These are phyloP conservation scores for Pheosia tremula DNA, from an alignment of 2,888 invertebrate genomes.

Conservation along the genomic window DNA sequence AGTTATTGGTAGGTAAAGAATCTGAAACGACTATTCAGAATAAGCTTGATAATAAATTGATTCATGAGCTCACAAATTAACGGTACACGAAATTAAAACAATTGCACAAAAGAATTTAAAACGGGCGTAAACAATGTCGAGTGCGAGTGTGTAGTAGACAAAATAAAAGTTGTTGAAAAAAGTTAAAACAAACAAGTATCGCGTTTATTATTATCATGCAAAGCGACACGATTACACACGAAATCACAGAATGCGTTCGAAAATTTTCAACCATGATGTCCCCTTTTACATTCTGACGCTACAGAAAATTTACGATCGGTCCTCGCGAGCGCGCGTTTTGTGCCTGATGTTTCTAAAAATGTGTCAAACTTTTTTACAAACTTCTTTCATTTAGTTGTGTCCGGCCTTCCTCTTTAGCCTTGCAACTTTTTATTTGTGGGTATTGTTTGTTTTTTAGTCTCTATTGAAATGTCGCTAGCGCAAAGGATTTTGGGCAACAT, in stretches of 20 bases:
- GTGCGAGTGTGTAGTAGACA: constrained; percentile 17
- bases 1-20: neutral
- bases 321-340: constrained; percentile 75
- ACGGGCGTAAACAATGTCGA: neutral
- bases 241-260: constrained; percentile 69
- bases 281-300: constrained; percentile 83
- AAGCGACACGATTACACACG: constrained; percentile 62
- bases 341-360: constrained; percentile 84
- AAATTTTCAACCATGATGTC: constrained; percentile 82
- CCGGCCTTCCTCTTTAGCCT: constrained; percentile 78
- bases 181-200: constrained; percentile 29
- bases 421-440: constrained; percentile 66
- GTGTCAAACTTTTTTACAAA: constrained; percentile 84
- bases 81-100: neutral
- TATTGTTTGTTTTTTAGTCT: constrained; percentile 79
- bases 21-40: neutral
- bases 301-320: constrained; percentile 78
- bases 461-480: constrained; percentile 76
- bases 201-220: constrained; percentile 55
- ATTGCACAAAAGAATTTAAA: constrained; percentile 4
- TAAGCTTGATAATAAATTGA: constrained; percentile 2
- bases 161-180: constrained; percentile 33
- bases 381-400: constrained; percentile 81
- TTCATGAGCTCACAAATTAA: neutral
- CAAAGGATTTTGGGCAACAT: constrained; percentile 68